Conservation (phyloP, 2,113 vertebrate species). For the Chloropsis hardwickii region DNA sequence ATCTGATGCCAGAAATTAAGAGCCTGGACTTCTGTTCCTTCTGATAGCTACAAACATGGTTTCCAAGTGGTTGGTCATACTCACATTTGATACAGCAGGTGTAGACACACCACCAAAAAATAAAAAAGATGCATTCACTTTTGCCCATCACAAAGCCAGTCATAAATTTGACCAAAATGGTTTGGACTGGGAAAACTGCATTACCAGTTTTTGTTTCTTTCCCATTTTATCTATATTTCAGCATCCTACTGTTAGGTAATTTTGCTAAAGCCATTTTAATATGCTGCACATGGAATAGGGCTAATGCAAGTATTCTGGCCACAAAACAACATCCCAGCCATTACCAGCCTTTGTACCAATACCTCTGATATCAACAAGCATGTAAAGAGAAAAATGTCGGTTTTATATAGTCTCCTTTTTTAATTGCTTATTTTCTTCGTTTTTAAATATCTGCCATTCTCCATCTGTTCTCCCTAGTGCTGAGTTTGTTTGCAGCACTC, state of each 20-base stretch:
- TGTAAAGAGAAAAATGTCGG: background rate
- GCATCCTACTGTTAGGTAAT: slow-evolving; percentile 16
- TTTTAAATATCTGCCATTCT: slow-evolving; percentile 54
- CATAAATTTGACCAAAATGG: background rate
- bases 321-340: slow-evolving; percentile 25
- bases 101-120: background rate
- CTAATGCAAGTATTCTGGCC: slow-evolving; percentile 44
- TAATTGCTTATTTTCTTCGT: slow-evolving; percentile 51
- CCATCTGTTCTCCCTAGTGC: slow-evolving; percentile 56
- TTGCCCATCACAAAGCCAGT: background rate
- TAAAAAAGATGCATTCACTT: background rate
- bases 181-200: background rate
- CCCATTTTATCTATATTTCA: background rate
- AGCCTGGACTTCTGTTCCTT: background rate
- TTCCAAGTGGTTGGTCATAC: background rate
- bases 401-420: slow-evolving; percentile 37
- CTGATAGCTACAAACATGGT: background rate
- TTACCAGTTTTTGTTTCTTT: background rate
- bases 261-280: slow-evolving; percentile 26
- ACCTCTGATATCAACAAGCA: slow-evolving; percentile 38
- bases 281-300: slow-evolving; percentile 22
- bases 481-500: slow-evolving; percentile 22
- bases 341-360: slow-evolving; percentile 23
- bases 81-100: background rate
- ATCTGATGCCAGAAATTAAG: background rate